Percentiles rank a stretch among this genome's conserved stretches.
phyloP scores from a whole-genome alignment of 2,113 vertebrate genomes.

The Sitta europaea region DNA sequence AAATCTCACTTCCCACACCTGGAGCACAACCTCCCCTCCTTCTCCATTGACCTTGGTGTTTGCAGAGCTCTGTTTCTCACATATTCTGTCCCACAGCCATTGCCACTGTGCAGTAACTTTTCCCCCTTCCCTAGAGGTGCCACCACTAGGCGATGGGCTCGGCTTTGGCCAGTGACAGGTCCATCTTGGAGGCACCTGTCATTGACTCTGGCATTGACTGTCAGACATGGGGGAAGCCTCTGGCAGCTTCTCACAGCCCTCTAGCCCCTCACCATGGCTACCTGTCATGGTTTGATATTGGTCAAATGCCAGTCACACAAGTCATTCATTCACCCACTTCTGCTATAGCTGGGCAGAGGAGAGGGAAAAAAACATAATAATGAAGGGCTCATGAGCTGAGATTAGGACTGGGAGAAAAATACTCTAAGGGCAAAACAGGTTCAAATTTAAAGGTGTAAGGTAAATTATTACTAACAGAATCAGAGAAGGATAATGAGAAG shows the following conservation, averaged over 20 bases:
- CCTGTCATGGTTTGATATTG: accelerated
- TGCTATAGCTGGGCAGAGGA: not conserved
- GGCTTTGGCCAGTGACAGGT: not conserved
- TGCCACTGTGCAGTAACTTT: not conserved
- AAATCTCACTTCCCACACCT: not conserved
- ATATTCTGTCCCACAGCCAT: not conserved
- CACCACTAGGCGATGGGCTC: not conserved
- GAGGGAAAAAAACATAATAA: not conserved
- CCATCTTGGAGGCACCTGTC: not conserved
- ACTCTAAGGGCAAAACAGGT: not conserved
- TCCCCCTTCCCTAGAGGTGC: not conserved
- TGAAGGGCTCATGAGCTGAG: not conserved
- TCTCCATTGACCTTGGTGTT: not conserved
- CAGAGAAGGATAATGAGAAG: not conserved
- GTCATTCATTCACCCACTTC: accelerated
- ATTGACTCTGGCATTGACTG: not conserved
- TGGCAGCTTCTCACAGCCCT: not conserved
- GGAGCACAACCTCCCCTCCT: not conserved
- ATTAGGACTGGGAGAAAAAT: not conserved
- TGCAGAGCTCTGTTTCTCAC: not conserved
- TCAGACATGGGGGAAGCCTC: not conserved
- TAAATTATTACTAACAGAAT: not conserved
- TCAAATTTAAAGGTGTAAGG: not conserved
- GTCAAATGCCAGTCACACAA: accelerated
- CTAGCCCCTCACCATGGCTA: not conserved